Base-by-base conservation (phyloP, 2,113 vertebrate genomes). In the Sturnira hondurensis region DNA sequence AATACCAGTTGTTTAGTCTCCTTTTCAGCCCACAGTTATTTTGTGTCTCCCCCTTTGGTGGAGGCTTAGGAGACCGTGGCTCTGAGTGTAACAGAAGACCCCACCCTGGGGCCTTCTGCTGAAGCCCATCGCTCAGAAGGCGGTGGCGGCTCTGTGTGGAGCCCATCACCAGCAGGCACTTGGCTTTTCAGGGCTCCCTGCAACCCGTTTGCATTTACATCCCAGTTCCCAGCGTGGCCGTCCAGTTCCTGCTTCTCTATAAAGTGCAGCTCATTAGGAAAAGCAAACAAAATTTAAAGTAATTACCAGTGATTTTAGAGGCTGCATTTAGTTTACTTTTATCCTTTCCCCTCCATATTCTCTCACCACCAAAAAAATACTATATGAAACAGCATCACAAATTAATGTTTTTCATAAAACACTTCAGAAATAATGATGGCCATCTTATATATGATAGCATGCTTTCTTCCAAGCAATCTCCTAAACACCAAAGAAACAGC, bases 41-140 rank as follows among this genome's bases (percentile, higher is more conserved):
- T 7, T 74, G 33, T 50, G 1, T 86, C 97, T 93, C 93, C 96
- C 0, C 36, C 76, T 95, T 94, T 73, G 65, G 31, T 41, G 89
- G 47, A 67, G 41, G 56, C 36, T 77, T 47, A 56, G 71, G 28
- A 89, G 96, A 65, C 82, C 36, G 5, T 50, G 89, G 63, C 89
- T 94, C 90, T 91, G 89, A 94, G 94, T 77, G 74, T 86, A 96
- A 95, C 97, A 19, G 95, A 73, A 96, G 96, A 96, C 91, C 97
- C 97, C 97, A 95, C 7, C 14, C 78, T 54, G 70, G 93, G 77
- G 89, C 96, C 96, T 82, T 78, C 97, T 96, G 95, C 97, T 96
- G 96, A 98, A 85, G 89, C 95, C 97, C 95, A 89, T 97, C 94
- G 96, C 95, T 98, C 97, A 97, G 78, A 89, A 97, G 58, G 58